Base-by-base conservation (phyloP, 2,888 invertebrate species). In the Microlaimidae sp. region DNA sequence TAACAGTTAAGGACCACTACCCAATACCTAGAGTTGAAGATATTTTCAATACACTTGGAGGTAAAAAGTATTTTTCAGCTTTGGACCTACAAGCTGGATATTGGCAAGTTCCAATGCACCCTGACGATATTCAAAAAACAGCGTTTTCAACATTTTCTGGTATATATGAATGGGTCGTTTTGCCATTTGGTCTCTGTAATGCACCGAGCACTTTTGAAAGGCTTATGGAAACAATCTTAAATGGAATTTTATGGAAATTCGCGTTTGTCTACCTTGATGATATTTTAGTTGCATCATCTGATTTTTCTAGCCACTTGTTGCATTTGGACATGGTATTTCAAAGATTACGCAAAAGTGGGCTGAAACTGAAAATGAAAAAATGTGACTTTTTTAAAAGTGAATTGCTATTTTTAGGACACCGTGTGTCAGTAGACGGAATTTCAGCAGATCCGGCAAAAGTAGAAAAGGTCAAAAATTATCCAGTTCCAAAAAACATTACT, bases 171-270 rank as follows among this genome's bases (percentile, higher is more conserved):
- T 66, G 60, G 32, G 57, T 54, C 19, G 53, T 56, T 2, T 60
- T 64, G 59, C 62, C 61, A 2, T 64, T 65, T 55, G 62, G 62
- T 0, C 49, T 65, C 1, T 49, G 53, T 4, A 61, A 62, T 51
- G 60, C 61, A 1, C 57, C 58, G 2, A 56, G 57, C 1, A 60
- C 60, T 1, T 64, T 60, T 49, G 57, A 61, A 45, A 54, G 61
- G 5, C 50, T 54, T n/a, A 64, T 64, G 58, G 57, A 63, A 32
- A 7, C 7, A 13, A 17, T 32, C 32, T 17, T 32, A 17, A 7
- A 17, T 13, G 32, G 32, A 32, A 17, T 32, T 7, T 13, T 32
- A 13, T 7, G 32, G 17, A 32, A 32, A 32, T 32, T 32, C 17
- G 32, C 17, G 32, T 7, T 32, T 23, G 24, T 52, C 3, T 60